A percentile compares a stretch with the other conserved stretches of the same genome.
Evolutionary conservation across 2,797 vertebrate genomes (phyloP).

Genomic region (Fistularia tabacaria): DNA sequence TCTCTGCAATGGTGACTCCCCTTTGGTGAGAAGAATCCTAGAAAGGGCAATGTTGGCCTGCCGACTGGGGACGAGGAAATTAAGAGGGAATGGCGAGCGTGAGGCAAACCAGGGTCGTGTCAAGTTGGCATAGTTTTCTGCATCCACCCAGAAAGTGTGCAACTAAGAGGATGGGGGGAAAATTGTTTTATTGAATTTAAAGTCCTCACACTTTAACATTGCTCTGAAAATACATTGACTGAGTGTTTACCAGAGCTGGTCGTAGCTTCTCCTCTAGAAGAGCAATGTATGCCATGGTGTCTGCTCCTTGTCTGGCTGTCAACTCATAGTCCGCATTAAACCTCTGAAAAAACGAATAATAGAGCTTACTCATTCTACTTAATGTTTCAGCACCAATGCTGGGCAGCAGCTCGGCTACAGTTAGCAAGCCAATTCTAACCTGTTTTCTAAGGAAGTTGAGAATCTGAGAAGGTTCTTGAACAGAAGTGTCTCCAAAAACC

Average conservation of each 20-base stretch:
- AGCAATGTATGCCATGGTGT: constrained; percentile 94
- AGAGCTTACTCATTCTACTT: too few relatives aligned
- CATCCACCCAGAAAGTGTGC: constrained; percentile 98
- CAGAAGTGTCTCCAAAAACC: constrained; percentile 73
- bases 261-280: constrained; percentile 91
- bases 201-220: not conserved
- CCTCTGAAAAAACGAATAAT: constrained; percentile 69
- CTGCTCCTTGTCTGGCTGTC: constrained; percentile 91
- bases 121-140: constrained; percentile 90
- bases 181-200: not conserved
- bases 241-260: constrained; percentile 84
- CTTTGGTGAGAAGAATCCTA: constrained; percentile 89
- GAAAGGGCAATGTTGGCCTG: constrained; percentile 83
- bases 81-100: constrained; percentile 88
- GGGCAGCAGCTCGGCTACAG: too few relatives aligned
- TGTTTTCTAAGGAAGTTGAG: constrained; percentile 90
- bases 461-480: constrained; percentile 89
- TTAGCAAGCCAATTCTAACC: constrained; percentile 59
- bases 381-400: too few relatives aligned
- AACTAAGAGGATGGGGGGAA: constrained; percentile 70
- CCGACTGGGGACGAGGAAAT: constrained; percentile 84
- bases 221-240: not conserved
- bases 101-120: constrained; percentile 97
- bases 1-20: constrained; percentile 83
- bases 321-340: constrained; percentile 94